Evolutionary conservation across 2,888 invertebrate species (phyloP).

Genomic region (Sarcophaga subvicina): DNA sequence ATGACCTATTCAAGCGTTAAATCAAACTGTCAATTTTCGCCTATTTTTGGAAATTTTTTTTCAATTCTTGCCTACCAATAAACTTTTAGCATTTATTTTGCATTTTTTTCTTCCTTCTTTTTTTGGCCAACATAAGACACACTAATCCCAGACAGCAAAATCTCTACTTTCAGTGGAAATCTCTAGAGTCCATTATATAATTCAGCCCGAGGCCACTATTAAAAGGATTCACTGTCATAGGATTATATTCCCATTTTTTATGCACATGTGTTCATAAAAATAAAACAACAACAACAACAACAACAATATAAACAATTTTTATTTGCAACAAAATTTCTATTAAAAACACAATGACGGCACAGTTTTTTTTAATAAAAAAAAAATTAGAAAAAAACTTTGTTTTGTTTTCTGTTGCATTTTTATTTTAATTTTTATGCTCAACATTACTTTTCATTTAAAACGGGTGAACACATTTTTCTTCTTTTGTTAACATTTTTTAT

Average conservation of each 20-base stretch:
- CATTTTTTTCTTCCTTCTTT: background rate
- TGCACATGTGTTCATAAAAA: background rate
- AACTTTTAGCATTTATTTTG: conserved; percentile 45
- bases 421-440: too few species aligned
- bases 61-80: conserved; percentile 9
- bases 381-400: background rate
- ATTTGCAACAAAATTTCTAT: conserved; percentile 18
- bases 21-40: conserved; percentile 57
- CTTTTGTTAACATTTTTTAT: background rate
- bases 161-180: too few species aligned
- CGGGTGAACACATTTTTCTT: background rate
- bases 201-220: too few species aligned
- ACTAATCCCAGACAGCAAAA: too few species aligned
- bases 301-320: background rate
- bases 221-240: too few species aligned
- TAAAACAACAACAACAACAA: background rate
- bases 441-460: conserved; percentile 10
- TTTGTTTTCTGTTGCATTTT: conserved; percentile 2
- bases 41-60: conserved; percentile 47
- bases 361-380: conserved; percentile 5
- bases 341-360: conserved; percentile 3
- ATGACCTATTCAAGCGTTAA: conserved; percentile 58
- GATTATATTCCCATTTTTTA: too few species aligned
- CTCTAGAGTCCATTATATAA: too few species aligned
- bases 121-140: too few species aligned